Evolutionary conservation across 2,113 vertebrate genomes (phyloP).

Genomic region (Xiphophorus maculatus): DNA sequence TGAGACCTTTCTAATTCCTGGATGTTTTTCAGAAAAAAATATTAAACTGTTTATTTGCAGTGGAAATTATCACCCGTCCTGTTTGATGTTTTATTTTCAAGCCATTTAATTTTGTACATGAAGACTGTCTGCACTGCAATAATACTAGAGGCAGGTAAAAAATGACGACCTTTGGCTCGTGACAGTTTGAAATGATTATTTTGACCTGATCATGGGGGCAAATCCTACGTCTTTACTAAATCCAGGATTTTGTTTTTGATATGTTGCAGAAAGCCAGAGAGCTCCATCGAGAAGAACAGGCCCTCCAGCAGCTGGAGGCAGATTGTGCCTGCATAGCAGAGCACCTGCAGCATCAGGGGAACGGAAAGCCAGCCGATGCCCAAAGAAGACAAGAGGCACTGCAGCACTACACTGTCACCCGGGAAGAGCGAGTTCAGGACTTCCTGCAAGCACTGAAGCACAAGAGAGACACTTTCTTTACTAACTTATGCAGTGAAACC

Average conservation of each 20-base stretch:
- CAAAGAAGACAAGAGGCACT: conserved; percentile 81
- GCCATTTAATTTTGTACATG: neutral
- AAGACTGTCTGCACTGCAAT: neutral
- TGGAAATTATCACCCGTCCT: neutral
- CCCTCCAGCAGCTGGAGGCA: conserved; percentile 86
- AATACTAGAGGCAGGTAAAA: too few relatives aligned
- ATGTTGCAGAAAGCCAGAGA: conserved; percentile 89
- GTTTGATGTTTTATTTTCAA: too few relatives aligned
- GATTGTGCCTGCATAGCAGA: conserved; percentile 86
- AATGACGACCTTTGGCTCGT: too few relatives aligned
- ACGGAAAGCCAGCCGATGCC: conserved; percentile 80
- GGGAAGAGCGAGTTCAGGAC: conserved; percentile 88
- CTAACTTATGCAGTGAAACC: conserved; percentile 61
- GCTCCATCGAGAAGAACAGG: conserved; percentile 85
- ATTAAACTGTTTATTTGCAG: neutral
- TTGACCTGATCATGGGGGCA: neutral
- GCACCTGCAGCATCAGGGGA: conserved; percentile 79
- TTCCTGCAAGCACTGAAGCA: conserved; percentile 88
- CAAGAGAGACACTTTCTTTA: conserved; percentile 86
- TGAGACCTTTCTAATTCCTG: too few relatives aligned
- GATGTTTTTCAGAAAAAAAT: too few relatives aligned
- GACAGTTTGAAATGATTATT: neutral
- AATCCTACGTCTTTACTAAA: neutral
- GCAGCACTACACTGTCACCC: conserved; percentile 78
- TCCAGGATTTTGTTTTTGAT: neutral